Evolutionary conservation across 2,113 vertebrate genomes (phyloP), one percentile per base, ranked within the genome.

Genomic region (Centropus bengalensis): DNA sequence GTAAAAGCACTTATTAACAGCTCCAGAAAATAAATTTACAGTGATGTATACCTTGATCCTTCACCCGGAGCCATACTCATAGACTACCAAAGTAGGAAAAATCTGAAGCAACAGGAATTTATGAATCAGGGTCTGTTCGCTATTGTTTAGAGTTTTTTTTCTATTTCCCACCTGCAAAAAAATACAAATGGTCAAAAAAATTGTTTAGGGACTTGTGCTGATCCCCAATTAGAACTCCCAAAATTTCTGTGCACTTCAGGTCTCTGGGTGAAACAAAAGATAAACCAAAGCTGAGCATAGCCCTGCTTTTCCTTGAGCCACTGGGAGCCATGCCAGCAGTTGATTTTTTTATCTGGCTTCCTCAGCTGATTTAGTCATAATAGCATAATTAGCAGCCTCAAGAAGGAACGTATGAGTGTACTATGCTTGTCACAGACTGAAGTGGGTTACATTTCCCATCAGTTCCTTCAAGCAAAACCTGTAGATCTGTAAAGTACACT

Each of bases 51-150:
- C 14, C 56, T 33, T 40, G 36, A 58, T 77, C 44, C 47, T 86
- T 87, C 82, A 82, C 59, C 52, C 71, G 73, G 44, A 93, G 56
- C 20, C 49, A 5, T 55, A 79, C 59, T 75, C 49, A 38, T 63
- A 32, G 45, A n/a, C 74, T 78, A 83, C 69, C 70, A 93, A 89
- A 87, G 54, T 45, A 92, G 80, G 85, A 95, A 96, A 86, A 10
- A 33, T 86, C 89, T 76, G 82, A 89, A 67, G 30, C 40, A 45
- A 22, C 67, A 87, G 74, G 74, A 94, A 92, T 93, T 42, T 19
- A 69, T 93, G 80, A 94, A 78, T 92, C 56, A 93, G 60, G 60
- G 27, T 20, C 32, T 13, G 10, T 83, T 92, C 81, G 55, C 67
- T 54, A 87, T 63, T 86, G 80, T 63, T 92, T 42, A 19, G 47